phyloP scores from a whole-genome alignment of 1,140 invertebrate species.

The Oryzaephilus surinamensis region DNA sequence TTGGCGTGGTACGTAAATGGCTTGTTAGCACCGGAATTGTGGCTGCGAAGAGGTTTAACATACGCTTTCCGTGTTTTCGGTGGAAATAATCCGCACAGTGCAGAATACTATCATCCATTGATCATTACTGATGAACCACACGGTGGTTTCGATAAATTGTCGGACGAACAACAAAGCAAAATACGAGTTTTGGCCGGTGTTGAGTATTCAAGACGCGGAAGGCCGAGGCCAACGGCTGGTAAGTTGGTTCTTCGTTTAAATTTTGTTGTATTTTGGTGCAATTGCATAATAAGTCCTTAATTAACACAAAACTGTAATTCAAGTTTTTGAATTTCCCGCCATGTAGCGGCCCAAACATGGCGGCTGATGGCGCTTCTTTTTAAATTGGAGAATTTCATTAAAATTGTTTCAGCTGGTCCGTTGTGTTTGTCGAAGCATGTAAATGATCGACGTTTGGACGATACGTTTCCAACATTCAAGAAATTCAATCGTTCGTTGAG shows the following conservation, averaged over 20 bases:
- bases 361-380: too few relatives aligned
- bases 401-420: constrained; percentile 61
- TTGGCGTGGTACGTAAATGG: constrained; percentile 82
- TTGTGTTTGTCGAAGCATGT: constrained; percentile 62
- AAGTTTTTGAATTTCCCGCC: too few relatives aligned
- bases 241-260: too few relatives aligned
- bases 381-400: too few relatives aligned
- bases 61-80: constrained; percentile 76
- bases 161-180: constrained; percentile 57
- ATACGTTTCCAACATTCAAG: constrained; percentile 66
- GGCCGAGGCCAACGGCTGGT: constrained; percentile 64
- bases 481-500: constrained; percentile 70
- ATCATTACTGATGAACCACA: constrained; percentile 81
- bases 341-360: too few relatives aligned
- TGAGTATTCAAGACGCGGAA: constrained; percentile 67
- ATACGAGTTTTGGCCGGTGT: constrained; percentile 77
- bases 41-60: constrained; percentile 70
- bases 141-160: constrained; percentile 67
- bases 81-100: constrained; percentile 82
- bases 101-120: constrained; percentile 81
- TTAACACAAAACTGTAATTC: too few relatives aligned
- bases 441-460: constrained; percentile 66
- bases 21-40: constrained; percentile 73
- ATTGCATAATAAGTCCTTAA: too few relatives aligned
- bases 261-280: too few relatives aligned